Evolutionary conservation across 2,797 vertebrate species (phyloP).

Genomic region (Pteronotus mesoamericanus): DNA sequence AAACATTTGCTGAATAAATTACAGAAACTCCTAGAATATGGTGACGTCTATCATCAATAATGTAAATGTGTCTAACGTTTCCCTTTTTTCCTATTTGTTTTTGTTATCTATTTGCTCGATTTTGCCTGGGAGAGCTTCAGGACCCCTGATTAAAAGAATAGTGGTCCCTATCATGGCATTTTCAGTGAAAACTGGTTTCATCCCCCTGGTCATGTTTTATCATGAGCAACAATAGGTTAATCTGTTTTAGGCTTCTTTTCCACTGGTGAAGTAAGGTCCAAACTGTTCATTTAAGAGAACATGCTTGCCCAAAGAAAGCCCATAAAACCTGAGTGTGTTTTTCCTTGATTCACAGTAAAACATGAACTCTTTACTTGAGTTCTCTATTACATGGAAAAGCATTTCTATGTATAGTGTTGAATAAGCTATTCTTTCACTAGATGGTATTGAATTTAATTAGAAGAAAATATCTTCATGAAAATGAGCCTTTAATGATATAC

Average conservation of each 20-base stretch:
- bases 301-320: constrained; percentile 40
- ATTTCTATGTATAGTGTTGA: constrained; percentile 38
- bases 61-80: neutral
- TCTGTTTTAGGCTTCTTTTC: constrained; percentile 21
- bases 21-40: neutral
- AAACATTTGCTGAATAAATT: neutral
- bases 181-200: constrained; percentile 12
- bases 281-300: constrained; percentile 30
- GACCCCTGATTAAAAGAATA: neutral
- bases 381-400: constrained; percentile 32
- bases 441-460: constrained; percentile 61
- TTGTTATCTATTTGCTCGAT: neutral
- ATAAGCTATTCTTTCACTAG: constrained; percentile 57
- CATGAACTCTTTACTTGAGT: constrained; percentile 26
- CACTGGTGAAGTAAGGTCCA: constrained; percentile 26
- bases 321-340: constrained; percentile 21
- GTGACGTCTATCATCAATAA: neutral
- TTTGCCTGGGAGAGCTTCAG: neutral
- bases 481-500: constrained; percentile 54
- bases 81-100: neutral
- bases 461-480: constrained; percentile 59
- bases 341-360: constrained; percentile 48
- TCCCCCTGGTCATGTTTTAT: neutral
- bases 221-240: constrained; percentile 29
- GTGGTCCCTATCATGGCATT: neutral